phyloP scores from a whole-genome alignment of 2,797 vertebrate genomes.

The Thalassophryne amazonica region DNA sequence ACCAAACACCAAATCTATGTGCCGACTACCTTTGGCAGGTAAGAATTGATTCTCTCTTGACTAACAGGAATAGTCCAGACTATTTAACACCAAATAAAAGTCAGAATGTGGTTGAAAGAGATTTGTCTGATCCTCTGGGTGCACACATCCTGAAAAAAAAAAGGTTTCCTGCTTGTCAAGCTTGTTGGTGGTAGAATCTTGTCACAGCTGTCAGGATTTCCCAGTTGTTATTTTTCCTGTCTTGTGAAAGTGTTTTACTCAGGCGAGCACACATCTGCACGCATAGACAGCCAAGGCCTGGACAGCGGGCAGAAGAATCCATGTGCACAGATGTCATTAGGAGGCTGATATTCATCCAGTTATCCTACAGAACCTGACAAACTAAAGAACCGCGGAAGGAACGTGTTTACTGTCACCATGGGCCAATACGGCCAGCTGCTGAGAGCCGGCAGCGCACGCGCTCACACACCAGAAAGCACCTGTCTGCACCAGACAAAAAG shows the following conservation, averaged over 20 bases:
- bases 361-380: slow-evolving; percentile 43
- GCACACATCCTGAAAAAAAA: not conserved
- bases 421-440: not conserved
- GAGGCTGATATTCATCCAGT: slow-evolving; percentile 50
- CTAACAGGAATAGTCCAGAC: slow-evolving; percentile 36
- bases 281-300: slow-evolving; percentile 32
- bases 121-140: not conserved
- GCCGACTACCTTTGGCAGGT: slow-evolving; percentile 36
- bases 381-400: slow-evolving; percentile 25
- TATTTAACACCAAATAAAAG: slow-evolving; percentile 37
- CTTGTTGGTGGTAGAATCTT: slow-evolving; percentile 1
- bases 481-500: slow-evolving; percentile 27
- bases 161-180: too few relatives aligned
- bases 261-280: slow-evolving; percentile 19
- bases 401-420: slow-evolving; percentile 10
- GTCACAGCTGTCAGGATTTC: slow-evolving; percentile 29
- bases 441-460: slow-evolving; percentile 9
- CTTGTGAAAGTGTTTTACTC: slow-evolving; percentile 4
- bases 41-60: slow-evolving; percentile 47
- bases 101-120: slow-evolving; percentile 7
- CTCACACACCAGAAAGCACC: slow-evolving; percentile 38
- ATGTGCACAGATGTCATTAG: slow-evolving; percentile 48
- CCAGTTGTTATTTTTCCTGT: slow-evolving; percentile 10
- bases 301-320: slow-evolving; percentile 12
- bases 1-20: slow-evolving; percentile 44